Conservation (phyloP, 2,797 vertebrate species). For the Merluccius polli region DNA sequence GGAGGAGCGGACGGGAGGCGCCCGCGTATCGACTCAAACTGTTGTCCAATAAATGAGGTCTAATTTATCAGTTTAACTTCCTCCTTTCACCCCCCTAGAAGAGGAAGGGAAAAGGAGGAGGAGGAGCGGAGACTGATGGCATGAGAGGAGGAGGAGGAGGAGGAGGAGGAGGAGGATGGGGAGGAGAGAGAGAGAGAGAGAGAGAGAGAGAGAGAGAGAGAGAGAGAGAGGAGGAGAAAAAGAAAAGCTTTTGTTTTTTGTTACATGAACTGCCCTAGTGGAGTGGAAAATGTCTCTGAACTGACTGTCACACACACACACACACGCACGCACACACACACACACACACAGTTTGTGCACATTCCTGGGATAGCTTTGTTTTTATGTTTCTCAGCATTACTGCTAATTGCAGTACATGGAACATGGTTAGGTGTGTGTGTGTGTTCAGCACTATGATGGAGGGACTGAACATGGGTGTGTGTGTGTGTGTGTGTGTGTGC, state of each 20-base stretch:
- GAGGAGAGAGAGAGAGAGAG: constrained; percentile 1
- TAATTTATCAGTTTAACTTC: constrained; percentile 99
- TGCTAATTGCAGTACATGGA: background rate
- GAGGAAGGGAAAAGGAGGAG: constrained; percentile 41
- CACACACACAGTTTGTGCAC: too few relatives aligned
- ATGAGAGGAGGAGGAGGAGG: background rate
- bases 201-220: constrained; percentile 41
- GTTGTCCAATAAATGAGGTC: constrained; percentile 96
- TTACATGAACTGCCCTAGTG: constrained; percentile 23
- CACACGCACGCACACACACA: too few relatives aligned
- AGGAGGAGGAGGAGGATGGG: constrained; percentile 1
- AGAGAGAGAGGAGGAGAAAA: constrained; percentile 23
- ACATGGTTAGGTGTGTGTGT: background rate
- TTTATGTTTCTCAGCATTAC: background rate
- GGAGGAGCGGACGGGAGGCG: constrained; percentile 63
- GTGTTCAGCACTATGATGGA: background rate
- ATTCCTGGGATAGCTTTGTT: background rate
- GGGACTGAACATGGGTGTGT: too few relatives aligned
- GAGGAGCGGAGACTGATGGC: background rate
- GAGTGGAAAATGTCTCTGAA: constrained; percentile 16
- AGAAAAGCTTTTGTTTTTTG: constrained; percentile 48
- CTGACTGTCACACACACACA: background rate
- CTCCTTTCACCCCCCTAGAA: constrained; percentile 65
- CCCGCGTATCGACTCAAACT: constrained; percentile 87
- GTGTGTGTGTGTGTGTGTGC: too few relatives aligned